phyloP scores from a whole-genome alignment of 2,888 invertebrate species.

The Netelia melanura region DNA sequence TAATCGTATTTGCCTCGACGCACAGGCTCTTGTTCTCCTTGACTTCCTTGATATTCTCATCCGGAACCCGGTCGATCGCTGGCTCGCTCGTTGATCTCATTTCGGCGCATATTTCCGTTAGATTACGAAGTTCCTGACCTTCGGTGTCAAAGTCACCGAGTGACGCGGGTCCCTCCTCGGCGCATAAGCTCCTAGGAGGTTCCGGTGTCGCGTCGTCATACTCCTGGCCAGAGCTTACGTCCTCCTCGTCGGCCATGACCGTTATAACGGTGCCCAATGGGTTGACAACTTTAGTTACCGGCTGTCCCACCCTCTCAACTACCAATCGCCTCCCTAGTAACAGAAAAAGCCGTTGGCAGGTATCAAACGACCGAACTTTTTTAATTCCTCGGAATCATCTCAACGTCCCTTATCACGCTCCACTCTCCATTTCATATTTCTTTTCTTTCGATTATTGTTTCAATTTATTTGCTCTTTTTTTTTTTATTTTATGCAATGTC shows the following conservation, averaged over 20 bases:
- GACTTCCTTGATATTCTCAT: slow-evolving; percentile 81
- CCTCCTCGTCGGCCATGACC: slow-evolving; percentile 84
- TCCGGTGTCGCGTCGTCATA: slow-evolving; percentile 76
- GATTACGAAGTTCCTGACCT: slow-evolving; percentile 78
- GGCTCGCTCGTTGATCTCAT: slow-evolving; percentile 82
- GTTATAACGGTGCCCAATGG: slow-evolving; percentile 91
- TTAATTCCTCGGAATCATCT: slow-evolving; percentile 66
- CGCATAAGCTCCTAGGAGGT: slow-evolving; percentile 80
- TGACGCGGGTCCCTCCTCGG: slow-evolving; percentile 82
- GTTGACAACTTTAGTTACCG: slow-evolving; percentile 90
- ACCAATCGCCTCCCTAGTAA: slow-evolving; percentile 88
- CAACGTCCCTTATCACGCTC: slow-evolving; percentile 17
- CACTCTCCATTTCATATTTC: background rate
- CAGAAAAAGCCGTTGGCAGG: slow-evolving; percentile 95
- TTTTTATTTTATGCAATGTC: background rate
- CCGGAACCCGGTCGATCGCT: slow-evolving; percentile 81
- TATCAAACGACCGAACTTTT: slow-evolving; percentile 79
- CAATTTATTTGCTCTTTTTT: background rate
- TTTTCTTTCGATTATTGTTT: slow-evolving; percentile 7
- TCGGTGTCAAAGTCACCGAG: slow-evolving; percentile 80
- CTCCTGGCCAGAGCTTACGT: slow-evolving; percentile 80
- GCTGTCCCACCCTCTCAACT: slow-evolving; percentile 85
- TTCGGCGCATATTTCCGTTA: slow-evolving; percentile 83
- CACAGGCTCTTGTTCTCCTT: slow-evolving; percentile 78
- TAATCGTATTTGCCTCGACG: slow-evolving; percentile 77